A percentile compares a stretch with the other conserved stretches of the same genome.
phyloP scores from a whole-genome alignment of 2,888 invertebrate genomes.

The Idaea biselata region DNA sequence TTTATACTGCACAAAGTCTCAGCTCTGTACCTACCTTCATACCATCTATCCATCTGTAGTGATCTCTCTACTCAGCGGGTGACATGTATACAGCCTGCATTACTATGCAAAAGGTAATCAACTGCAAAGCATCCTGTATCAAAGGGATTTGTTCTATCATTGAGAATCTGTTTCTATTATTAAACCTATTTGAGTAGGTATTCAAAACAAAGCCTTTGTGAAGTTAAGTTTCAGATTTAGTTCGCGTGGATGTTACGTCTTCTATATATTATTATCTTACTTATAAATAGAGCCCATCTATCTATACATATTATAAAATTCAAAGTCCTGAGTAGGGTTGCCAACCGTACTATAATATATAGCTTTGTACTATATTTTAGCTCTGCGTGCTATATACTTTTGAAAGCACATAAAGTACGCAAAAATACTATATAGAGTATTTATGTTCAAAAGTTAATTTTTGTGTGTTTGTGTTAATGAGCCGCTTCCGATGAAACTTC shows the following conservation, averaged over 20 bases:
- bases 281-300: too few species aligned
- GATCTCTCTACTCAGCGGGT: slow-evolving; percentile 2
- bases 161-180: background rate
- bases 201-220: background rate
- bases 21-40: background rate
- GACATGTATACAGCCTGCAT: slow-evolving; percentile 15
- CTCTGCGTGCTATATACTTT: too few species aligned
- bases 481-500: too few species aligned
- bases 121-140: slow-evolving; percentile 14
- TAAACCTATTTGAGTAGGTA: background rate
- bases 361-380: too few species aligned
- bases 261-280: too few species aligned
- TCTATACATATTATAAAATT: too few species aligned
- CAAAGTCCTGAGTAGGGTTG: too few species aligned
- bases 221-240: background rate
- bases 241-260: background rate
- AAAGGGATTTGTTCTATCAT: slow-evolving; percentile 13
- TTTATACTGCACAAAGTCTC: background rate
- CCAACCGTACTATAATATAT: too few species aligned
- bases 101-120: slow-evolving; percentile 18
- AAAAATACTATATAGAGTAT: too few species aligned
- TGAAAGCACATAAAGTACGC: too few species aligned
- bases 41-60: background rate
- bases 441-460: too few species aligned
- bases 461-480: too few species aligned